Conservation (phyloP, 2,113 vertebrate species). For the Tupaia chinensis region DNA sequence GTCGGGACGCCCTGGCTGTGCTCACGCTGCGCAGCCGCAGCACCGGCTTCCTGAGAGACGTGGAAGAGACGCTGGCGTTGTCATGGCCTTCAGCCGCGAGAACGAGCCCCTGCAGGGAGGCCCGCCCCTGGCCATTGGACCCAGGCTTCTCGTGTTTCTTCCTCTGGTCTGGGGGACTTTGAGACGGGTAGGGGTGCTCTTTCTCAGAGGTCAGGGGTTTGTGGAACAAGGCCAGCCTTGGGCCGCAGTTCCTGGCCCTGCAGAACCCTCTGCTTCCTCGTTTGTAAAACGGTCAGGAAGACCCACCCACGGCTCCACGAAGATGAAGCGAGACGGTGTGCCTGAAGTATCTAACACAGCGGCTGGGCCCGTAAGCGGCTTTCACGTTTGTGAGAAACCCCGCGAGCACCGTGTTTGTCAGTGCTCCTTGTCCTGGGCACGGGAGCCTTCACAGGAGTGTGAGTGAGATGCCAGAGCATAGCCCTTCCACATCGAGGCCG, state of each 20-base stretch:
- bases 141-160: neutral
- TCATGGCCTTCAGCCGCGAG: neutral
- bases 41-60: neutral
- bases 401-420: neutral
- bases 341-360: accelerated
- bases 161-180: neutral
- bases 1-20: too few relatives aligned
- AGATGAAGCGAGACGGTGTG: accelerated
- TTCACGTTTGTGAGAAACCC: neutral
- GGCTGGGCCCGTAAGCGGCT: neutral
- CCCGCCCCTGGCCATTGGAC: neutral
- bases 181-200: accelerated
- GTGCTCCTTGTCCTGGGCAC: accelerated
- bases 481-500: neutral
- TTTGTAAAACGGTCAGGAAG: neutral
- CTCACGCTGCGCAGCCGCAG: neutral
- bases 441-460: neutral
- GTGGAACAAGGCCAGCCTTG: accelerated
- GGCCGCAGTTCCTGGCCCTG: neutral
- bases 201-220: neutral
- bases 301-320: neutral
- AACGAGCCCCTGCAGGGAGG: neutral
- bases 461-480: neutral
- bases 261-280: neutral
- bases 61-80: too few relatives aligned